Evolutionary conservation across 2,113 vertebrate genomes (phyloP).

Genomic region (Macrotis lagotis): DNA sequence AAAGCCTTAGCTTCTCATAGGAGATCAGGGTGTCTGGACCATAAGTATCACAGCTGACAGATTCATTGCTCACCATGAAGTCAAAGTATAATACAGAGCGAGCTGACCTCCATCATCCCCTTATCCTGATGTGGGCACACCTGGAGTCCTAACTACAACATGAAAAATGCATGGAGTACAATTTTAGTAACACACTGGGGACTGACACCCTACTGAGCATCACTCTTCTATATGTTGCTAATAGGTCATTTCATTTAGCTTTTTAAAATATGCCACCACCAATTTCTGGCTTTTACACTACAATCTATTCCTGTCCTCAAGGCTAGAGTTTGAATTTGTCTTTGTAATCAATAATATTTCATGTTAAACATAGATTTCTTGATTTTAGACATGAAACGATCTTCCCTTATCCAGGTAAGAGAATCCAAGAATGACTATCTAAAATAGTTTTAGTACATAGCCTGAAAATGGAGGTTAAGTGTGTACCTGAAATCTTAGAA

Average conservation of each 20-base stretch:
- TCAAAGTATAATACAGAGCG: background rate
- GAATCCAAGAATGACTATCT: background rate
- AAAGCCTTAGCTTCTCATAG: background rate
- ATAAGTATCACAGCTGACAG: background rate
- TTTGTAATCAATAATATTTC: background rate
- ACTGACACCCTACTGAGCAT: background rate
- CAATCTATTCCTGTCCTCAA: background rate
- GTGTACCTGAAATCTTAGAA: background rate
- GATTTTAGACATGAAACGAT: background rate
- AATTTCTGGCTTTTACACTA: background rate
- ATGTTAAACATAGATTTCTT: background rate
- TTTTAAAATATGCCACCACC: background rate
- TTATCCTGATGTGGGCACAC: background rate
- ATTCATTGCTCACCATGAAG: constrained; percentile 7
- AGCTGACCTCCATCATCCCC: background rate
- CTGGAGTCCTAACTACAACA: background rate
- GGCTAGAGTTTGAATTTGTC: background rate
- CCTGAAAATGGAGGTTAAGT: background rate
- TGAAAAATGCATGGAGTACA: background rate
- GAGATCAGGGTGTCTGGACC: background rate
- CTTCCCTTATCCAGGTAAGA: background rate
- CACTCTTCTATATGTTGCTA: background rate
- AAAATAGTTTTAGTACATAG: background rate
- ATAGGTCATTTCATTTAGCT: background rate
- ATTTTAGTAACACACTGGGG: background rate